phyloP scores from a whole-genome alignment of 2,113 vertebrate genomes.

The Varanus komodoensis region DNA sequence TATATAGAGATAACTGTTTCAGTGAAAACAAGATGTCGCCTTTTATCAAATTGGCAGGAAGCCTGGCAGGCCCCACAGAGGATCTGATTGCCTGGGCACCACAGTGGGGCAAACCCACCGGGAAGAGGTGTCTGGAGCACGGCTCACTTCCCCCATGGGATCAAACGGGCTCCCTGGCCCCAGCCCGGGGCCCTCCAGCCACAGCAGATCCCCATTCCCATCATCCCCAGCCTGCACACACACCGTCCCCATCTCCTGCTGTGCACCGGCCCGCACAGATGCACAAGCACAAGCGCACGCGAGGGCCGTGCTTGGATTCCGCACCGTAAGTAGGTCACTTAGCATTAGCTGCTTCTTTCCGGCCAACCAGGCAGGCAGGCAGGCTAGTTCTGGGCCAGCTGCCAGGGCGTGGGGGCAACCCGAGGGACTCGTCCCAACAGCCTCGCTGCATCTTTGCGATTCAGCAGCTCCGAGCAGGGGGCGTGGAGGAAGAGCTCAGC shows the following conservation, averaged over 20 bases:
- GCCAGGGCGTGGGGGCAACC: not conserved
- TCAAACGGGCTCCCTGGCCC: not conserved
- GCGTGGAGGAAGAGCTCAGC: no score
- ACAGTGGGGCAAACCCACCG: not conserved
- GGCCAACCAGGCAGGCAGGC: constrained; percentile 2
- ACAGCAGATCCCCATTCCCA: no score
- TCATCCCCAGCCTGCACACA: no score
- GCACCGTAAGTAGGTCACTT: constrained; percentile 14
- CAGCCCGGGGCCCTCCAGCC: no score
- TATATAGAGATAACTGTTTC: no score
- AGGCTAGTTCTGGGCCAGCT: constrained; percentile 11
- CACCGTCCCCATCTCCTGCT: no score
- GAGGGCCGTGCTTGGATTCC: not conserved
- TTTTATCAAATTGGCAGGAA: no score
- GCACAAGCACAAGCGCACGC: not conserved
- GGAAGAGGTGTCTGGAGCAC: not conserved
- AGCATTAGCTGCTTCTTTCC: not conserved
- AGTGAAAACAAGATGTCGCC: no score
- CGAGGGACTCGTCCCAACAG: not conserved
- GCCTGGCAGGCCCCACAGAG: no score
- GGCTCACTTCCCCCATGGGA: not conserved
- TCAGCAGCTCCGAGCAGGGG: not conserved
- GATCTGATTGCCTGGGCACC: no score
- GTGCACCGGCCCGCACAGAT: not conserved
- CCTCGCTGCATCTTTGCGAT: not conserved